Evolutionary conservation across 1,140 invertebrate species (phyloP).

Genomic region (Sesamia nonagrioides): DNA sequence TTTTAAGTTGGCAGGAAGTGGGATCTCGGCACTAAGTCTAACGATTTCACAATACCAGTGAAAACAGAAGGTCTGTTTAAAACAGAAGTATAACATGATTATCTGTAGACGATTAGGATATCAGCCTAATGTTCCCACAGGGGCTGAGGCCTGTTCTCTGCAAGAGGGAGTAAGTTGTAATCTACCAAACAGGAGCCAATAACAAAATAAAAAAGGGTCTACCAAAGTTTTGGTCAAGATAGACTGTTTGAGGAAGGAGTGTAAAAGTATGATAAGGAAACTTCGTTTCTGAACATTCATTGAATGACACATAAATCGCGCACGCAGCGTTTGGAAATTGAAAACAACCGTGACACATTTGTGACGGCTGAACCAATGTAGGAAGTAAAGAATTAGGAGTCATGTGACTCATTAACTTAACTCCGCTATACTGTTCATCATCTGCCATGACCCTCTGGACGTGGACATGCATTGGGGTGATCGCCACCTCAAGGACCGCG

Average conservation of each 20-base stretch:
- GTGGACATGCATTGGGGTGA: too few relatives aligned
- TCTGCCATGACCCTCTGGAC: too few relatives aligned
- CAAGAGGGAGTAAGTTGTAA: too few relatives aligned
- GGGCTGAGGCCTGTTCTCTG: too few relatives aligned
- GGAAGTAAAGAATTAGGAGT: not conserved
- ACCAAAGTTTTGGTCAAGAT: too few relatives aligned
- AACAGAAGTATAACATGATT: too few relatives aligned
- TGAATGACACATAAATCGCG: not conserved
- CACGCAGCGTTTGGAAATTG: not conserved
- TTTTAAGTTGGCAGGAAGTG: constrained; percentile 38
- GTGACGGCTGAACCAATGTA: not conserved
- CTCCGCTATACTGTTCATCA: not conserved
- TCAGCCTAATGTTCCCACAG: too few relatives aligned
- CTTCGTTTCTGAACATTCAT: not conserved
- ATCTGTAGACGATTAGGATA: too few relatives aligned
- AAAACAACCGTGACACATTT: not conserved
- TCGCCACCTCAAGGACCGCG: too few relatives aligned
- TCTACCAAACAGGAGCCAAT: too few relatives aligned
- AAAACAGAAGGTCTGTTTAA: constrained; percentile 7
- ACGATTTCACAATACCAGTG: not conserved
- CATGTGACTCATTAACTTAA: not conserved
- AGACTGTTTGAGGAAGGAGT: not conserved
- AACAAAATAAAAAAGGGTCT: too few relatives aligned
- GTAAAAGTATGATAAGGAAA: not conserved
- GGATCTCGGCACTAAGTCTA: constrained; percentile 9